Conservation (phyloP, 2,888 invertebrate species). For the Ariolimax columbianus region DNA sequence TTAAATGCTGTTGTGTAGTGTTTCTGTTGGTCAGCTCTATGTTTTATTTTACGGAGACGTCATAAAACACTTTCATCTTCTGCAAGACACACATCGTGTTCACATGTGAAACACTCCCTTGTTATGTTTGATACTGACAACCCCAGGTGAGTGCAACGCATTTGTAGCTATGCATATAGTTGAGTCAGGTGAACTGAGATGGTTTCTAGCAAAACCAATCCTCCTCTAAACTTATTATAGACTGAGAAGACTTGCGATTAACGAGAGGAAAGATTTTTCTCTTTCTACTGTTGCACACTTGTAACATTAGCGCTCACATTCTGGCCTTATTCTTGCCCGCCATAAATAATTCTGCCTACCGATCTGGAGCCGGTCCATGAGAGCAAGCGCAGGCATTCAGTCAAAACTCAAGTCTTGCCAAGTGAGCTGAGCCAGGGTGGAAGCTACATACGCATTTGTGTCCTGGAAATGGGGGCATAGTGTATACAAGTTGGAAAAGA, state of each 20-base stretch:
- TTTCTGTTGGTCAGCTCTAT: too few species aligned
- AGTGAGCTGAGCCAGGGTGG: neutral
- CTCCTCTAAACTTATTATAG: neutral
- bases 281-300: neutral
- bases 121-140: neutral
- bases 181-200: neutral
- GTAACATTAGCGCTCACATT: neutral
- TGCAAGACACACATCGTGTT: too few species aligned
- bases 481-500: neutral
- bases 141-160: neutral
- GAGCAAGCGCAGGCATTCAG: constrained; percentile 14
- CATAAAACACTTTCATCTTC: too few species aligned
- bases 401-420: neutral
- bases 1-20: too few species aligned
- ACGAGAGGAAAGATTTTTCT: neutral
- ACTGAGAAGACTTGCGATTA: neutral
- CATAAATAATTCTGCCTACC: neutral
- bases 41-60: too few species aligned
- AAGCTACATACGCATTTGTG: neutral
- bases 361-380: neutral
- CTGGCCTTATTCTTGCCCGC: neutral
- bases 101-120: neutral
- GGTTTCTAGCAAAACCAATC: neutral
- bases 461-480: neutral
- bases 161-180: neutral